Evolutionary conservation across 2,797 vertebrate species (phyloP), one percentile per base, ranked within the genome.

Genomic region (Melanotaenia boesemani): DNA sequence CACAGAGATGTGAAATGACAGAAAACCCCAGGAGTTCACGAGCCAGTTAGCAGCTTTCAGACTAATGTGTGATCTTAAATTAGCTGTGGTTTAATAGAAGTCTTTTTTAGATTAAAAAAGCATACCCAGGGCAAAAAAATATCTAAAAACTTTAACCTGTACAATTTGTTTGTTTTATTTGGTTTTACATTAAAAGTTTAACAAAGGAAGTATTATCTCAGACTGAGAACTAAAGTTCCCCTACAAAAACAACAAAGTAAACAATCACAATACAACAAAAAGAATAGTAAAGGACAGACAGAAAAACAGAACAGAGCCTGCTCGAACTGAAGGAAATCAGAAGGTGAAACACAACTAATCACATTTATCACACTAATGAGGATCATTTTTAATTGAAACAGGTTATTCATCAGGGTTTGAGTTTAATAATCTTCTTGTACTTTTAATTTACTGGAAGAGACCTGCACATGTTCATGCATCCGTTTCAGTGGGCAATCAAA

Each of bases 21-120:
- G 15, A 16, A 44, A 44, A 44, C 16, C 15, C 16, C 41, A 16
- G 36, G 44, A 50, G 37, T 24, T 65, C 20, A 60, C 1, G 15
- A 74, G 72, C 54, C 62, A 73, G 34, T 72, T 5, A 28, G 20
- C 64, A 76, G 63, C 76, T 86, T 78, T 81, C 79, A 77, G 79
- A 85, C 87, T 78, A 86, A 36, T 5, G 24, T 8, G 28, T 66
- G 60, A 77, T 82, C 69, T 67, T 50, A 71, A 74, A 84, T 82
- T 70, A 70, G 67, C 62, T 62, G 37, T 57, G 63, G 55, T 8
- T 8, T 50, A 62, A 70, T 55, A 54, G 55, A 18, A 44, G 52
- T 63, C 41, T 57, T 74, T 5, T 81, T 76, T 30, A 56, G 78
- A 58, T 50, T 36, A 68, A 70, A 64, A 34, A 74, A 77, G 80